Evolutionary conservation across 1,140 invertebrate genomes (phyloP), one percentile per base, ranked within the genome.

Genomic region (Lucilia sericata): DNA sequence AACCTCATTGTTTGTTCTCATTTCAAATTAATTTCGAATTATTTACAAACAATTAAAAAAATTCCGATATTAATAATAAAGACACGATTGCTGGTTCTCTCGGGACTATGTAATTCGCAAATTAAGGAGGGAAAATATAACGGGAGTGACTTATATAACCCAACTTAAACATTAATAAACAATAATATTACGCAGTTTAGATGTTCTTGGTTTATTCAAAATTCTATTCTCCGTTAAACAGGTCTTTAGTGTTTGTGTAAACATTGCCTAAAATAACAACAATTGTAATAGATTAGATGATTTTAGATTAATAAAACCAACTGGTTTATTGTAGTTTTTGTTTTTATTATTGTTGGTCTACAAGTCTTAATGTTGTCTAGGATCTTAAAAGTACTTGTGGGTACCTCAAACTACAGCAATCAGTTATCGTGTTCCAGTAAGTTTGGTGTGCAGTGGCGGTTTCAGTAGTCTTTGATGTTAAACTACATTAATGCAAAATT

Each of bases 201-300:
- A 9, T 49, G 49, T 49, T 1, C 25, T 3, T 30, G 25, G 3
- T 30, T 1, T 30, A 55, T 55, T 14, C 5, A 55, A 13, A 55
- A 70, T 30, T 3, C 3, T 30, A n/a, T 14, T 60, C 14, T 2
- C 55, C 55, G 55, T n/a, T 17, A 60, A 60, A 0, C 5, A 1
- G 7, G 14, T 60, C 14, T 60, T 2, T 14, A 60, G 55, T 60
- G 55, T 60, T n/a, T n/a, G 14, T n/a, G 55, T n/a, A 19, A 25
- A 21, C 65, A 70, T 21, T 25, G 65, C n/a, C 65, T n/a, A 70
- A 70, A 70, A 70, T 70, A 30, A 78, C 75, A 47, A 78, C 75
- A 78, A 78, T 78, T 78, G 75, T 78, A 78, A 47, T 78, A 78
- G 75, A 78, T 78, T 78, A 78, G 75, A 78, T 78, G 36, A 78